phyloP scores from a whole-genome alignment of 2,113 vertebrate genomes.

The Anolis sagrei region DNA sequence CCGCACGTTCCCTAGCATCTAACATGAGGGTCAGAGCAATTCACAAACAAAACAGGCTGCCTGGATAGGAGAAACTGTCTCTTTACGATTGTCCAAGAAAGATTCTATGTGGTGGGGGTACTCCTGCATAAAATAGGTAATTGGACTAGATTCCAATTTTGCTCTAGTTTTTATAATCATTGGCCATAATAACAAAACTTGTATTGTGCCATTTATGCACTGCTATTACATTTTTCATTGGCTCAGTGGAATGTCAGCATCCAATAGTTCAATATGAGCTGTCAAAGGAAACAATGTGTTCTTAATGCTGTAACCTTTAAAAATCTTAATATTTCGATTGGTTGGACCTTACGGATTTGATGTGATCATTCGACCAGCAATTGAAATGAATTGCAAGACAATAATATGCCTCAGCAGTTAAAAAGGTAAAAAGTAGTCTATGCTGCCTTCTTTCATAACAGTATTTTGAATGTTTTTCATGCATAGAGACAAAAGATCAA shows the following conservation, averaged over 20 bases:
- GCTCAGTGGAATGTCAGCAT: constrained; percentile 28
- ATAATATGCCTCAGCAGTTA: constrained; percentile 44
- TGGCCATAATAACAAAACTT: not conserved
- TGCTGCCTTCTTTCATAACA: constrained; percentile 26
- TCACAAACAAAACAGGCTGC: not conserved
- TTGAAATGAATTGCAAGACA: constrained; percentile 42
- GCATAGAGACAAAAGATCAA: constrained; percentile 23
- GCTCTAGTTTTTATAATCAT: not conserved
- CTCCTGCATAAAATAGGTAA: not conserved
- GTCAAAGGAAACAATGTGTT: constrained; percentile 38
- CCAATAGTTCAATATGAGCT: constrained; percentile 1
- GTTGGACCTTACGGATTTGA: constrained; percentile 21
- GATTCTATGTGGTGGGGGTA: not conserved
- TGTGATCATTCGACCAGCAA: constrained; percentile 31
- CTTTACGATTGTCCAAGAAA: not conserved
- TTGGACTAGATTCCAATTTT: constrained; percentile 4
- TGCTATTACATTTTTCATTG: constrained; percentile 17
- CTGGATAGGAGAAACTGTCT: not conserved
- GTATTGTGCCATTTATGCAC: not conserved
- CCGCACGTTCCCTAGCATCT: not conserved
- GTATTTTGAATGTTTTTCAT: constrained; percentile 36
- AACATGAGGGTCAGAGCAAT: not conserved
- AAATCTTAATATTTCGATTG: constrained; percentile 30
- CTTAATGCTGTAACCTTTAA: constrained; percentile 48
- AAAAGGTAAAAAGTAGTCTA: constrained; percentile 53